Base-by-base conservation (phyloP, 2,113 vertebrate species). In the Hyperoodon ampullatus region DNA sequence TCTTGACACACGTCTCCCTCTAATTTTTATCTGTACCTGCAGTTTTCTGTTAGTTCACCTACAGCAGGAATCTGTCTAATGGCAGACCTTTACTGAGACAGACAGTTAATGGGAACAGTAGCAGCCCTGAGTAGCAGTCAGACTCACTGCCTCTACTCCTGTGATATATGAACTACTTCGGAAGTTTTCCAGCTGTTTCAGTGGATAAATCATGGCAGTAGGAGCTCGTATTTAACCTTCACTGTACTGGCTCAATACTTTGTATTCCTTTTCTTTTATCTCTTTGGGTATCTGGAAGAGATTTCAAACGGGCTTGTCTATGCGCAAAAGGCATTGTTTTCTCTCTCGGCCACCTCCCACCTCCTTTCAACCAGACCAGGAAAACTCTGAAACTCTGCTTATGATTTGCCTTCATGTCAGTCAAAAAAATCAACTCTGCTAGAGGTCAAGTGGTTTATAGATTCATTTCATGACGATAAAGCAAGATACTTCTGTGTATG, bases 141-240 rank as follows among this genome's bases (percentile, higher is more conserved):
- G 87, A 96, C 97, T 98, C 1, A 1, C 97, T 98, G 97, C 97
- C 98, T 97, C 97, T 1, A 1, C 89, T 96, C 96, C 97, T 87
- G 95, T 99, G 98, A 99, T 99, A 97, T 98, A 99, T 99, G 98
- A 99, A 99, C 98, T 98, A 33, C 98, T 98, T 94, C 1, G 13
- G 97, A 99, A 98, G 98, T 97, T 98, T 97, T 98, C 98, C 98
- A 98, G 98, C 98, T 98, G 98, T 98, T 98, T 88, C 98, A 74
- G 71, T 92, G 97, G 93, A 98, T 99, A 98, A 99, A 98, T 98
- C 98, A 98, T 97, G 98, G 98, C 98, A 98, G 97, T 55, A 50
- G 96, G 97, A 98, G 97, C 97, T 98, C 98, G 30, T 98, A 98
- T 98, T 99, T 99, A 99, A 99, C 98, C 98, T 98, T 98, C 96